These are phyloP conservation scores for Amiota communis DNA, from an alignment of 2,888 invertebrate species.

Conservation along the genomic window DNA sequence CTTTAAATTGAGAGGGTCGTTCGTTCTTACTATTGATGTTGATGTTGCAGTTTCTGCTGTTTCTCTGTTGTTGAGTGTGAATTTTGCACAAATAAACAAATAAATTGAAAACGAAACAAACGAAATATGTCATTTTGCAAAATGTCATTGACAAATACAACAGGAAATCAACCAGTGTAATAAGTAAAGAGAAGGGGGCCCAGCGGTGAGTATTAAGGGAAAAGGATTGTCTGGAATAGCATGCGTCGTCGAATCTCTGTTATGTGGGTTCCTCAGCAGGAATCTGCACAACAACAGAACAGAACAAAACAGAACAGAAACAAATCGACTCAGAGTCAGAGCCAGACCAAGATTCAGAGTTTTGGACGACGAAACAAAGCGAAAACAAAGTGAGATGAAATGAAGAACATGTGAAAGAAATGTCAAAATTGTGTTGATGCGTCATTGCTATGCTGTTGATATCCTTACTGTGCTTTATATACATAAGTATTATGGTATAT, in stretches of 20 bases:
- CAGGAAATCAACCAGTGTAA: not conserved
- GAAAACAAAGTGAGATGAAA: not conserved
- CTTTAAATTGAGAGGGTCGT: slow-evolving; percentile 14
- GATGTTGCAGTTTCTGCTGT: too few species aligned
- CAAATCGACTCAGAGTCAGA: not conserved
- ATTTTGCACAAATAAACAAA: not conserved
- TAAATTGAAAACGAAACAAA: slow-evolving; percentile 12
- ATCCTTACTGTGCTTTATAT: not conserved
- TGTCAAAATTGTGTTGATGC: slow-evolving; percentile 19
- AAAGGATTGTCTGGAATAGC: not conserved
- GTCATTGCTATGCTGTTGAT: slow-evolving; percentile 23
- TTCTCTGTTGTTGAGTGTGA: not conserved
- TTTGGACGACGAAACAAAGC: not conserved
- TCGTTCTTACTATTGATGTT: not conserved
- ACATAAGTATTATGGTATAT: too few species aligned
- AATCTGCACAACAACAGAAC: slow-evolving; percentile 9
- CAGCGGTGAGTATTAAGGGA: not conserved
- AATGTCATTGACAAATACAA: slow-evolving; percentile 23
- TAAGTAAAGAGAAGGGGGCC: not conserved
- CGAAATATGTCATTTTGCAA: slow-evolving; percentile 20
- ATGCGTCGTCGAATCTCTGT: not conserved
- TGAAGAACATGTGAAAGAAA: slow-evolving; percentile 21
- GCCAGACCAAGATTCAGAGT: slow-evolving; percentile 3
- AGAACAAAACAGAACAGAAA: not conserved
- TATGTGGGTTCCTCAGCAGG: not conserved